phyloP scores from a whole-genome alignment of 1,140 invertebrate genomes.

The Sitobion miscanthi region DNA sequence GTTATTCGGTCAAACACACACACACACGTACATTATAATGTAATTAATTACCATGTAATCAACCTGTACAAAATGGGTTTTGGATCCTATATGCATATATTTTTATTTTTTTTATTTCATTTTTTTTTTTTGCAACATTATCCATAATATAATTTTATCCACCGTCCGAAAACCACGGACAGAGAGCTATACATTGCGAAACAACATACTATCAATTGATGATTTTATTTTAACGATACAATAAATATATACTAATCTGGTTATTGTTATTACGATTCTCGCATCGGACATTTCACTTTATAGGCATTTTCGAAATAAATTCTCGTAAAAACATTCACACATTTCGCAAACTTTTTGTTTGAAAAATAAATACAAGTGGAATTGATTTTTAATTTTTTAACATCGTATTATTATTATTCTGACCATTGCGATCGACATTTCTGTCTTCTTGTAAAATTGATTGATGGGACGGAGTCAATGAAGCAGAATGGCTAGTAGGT shows the following conservation, averaged over 20 bases:
- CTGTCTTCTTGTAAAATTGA: neutral
- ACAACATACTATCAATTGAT: neutral
- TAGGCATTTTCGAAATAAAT: neutral
- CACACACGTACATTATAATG: neutral
- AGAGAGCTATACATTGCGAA: neutral
- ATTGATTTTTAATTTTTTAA: neutral
- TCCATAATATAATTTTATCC: neutral
- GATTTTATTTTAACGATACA: neutral
- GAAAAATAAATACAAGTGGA: neutral
- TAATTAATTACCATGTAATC: slow-evolving; percentile 32
- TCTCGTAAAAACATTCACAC: neutral
- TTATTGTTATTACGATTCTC: neutral
- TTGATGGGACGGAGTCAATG: neutral
- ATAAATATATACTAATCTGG: neutral
- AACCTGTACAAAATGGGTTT: neutral
- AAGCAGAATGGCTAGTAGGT: neutral
- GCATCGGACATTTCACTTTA: neutral
- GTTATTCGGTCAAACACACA: neutral
- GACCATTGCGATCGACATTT: neutral
- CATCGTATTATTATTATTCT: neutral
- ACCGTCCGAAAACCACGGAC: neutral
- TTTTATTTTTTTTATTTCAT: neutral
- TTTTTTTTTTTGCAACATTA: neutral
- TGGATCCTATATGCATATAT: neutral
- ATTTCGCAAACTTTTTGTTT: neutral